Base-by-base conservation (phyloP, 1,140 invertebrate genomes). In the Aplysia californica region DNA sequence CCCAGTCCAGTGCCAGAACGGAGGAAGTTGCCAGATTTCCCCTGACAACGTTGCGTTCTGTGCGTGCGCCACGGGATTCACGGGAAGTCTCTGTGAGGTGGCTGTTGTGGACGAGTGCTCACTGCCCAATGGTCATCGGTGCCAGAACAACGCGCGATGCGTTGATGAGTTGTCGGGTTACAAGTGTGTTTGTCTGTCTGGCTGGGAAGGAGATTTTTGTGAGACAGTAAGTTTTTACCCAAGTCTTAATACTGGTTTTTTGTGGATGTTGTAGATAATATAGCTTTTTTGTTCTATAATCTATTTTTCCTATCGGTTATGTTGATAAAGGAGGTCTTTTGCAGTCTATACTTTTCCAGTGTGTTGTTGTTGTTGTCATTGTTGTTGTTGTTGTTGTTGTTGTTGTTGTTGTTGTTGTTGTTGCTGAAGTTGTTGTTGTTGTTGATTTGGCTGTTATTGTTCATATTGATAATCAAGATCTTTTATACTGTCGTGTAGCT, bases 201-300 rank as follows among this genome's bases (percentile, higher is more conserved):
- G 65, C 10, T 67, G 65, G 65, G 65, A 67, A 38, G 65, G 65
- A 3, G 39, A 36, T 3, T 67, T 67, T 36, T 67, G 65, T 67
- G 65, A 67, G 39, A 67, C 35, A 36, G 65, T 67, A 6, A 2
- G 65, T n/a, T n/a, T 36, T 20, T 26, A 29, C 10, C n/a, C n/a
- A 15, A 50, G n/a, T 50, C 10, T 10, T 50, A 61, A 61, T 26
- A 61, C 6, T 21, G 26, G 18, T 61, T 21, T 26, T 18, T 61
- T 10, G 6, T 6, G 58, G 10, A 21, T 6, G 10, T 6, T 26
- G 10, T 6, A 61, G 26, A 26, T 26, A 20, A 61, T 20, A 26
- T 61, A 26, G 26, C 29, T 10, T 26, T 61, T 26, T 21, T 20
- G 6, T 10, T 6, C 26, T 20, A 6, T 10, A 26, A 15, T 61